Percentiles rank a stretch among this genome's conserved stretches.
Evolutionary conservation across 2,888 invertebrate genomes (phyloP).

Genomic region (Achlya flavicornis): DNA sequence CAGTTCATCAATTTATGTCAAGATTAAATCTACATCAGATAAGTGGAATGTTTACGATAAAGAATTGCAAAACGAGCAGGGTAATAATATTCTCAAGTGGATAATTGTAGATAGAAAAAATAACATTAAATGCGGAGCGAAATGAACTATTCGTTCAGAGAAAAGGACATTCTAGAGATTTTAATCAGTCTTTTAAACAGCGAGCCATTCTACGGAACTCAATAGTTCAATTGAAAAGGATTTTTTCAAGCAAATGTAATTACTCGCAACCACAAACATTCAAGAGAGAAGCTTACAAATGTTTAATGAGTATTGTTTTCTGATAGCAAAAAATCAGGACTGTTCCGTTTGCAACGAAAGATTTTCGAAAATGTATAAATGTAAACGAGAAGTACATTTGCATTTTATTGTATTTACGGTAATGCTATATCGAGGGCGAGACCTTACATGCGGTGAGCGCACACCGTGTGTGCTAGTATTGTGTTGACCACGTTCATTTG

Average conservation of each 20-base stretch:
- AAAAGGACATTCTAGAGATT: slow-evolving; percentile 13
- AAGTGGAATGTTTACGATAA: slow-evolving; percentile 9
- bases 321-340: neutral
- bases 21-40: slow-evolving; percentile 25
- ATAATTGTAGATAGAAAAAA: slow-evolving; percentile 11
- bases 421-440: slow-evolving; percentile 1
- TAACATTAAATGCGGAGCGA: slow-evolving; percentile 2
- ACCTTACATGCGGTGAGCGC: neutral
- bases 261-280: neutral
- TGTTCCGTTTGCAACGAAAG: neutral
- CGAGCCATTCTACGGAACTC: neutral
- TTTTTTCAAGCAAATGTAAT: slow-evolving; percentile 2
- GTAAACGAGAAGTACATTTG: neutral
- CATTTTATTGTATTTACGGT: slow-evolving; percentile 10
- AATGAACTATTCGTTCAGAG: slow-evolving; percentile 11
- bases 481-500: slow-evolving; percentile 52
- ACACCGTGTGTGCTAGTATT: slow-evolving; percentile 20
- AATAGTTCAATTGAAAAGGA: neutral
- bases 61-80: neutral
- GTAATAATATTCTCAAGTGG: slow-evolving; percentile 7
- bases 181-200: slow-evolving; percentile 10
- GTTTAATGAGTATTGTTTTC: neutral
- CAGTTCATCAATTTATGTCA: slow-evolving; percentile 43
- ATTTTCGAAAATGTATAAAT: neutral
- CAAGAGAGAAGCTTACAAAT: neutral